These are phyloP conservation scores for Lerista edwardsae DNA, from an alignment of 2,797 vertebrate species.

Conservation along the genomic window DNA sequence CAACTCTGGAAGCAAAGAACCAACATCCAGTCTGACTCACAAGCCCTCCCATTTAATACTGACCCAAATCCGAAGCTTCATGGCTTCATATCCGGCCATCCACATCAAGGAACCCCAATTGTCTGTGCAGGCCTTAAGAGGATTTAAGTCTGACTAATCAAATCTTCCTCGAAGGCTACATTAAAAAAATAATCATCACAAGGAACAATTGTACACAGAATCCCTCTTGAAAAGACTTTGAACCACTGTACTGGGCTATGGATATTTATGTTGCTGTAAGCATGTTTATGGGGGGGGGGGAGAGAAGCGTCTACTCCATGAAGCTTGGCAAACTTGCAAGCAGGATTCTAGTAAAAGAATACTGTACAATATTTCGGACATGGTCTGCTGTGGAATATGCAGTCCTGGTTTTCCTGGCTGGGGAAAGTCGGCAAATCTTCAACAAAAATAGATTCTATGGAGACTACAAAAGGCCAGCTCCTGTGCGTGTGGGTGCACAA, in stretches of 20 bases:
- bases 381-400: too few relatives aligned
- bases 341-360: neutral
- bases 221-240: neutral
- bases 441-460: neutral
- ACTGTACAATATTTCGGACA: neutral
- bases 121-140: neutral
- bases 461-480: too few relatives aligned
- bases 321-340: neutral
- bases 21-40: neutral
- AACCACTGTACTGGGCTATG: neutral
- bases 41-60: neutral
- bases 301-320: too few relatives aligned
- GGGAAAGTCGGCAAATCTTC: neutral
- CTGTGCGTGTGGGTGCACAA: too few relatives aligned
- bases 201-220: neutral
- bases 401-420: neutral
- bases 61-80: neutral
- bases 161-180: neutral
- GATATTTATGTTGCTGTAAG: neutral
- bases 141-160: neutral
- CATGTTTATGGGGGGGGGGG: neutral
- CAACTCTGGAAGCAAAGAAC: neutral
- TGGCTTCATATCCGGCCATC: neutral
- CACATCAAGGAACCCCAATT: neutral
- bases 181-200: neutral